These are phyloP conservation scores for Colistium nudipinnis DNA, from an alignment of 2,113 vertebrate species.

Conservation along the genomic window DNA sequence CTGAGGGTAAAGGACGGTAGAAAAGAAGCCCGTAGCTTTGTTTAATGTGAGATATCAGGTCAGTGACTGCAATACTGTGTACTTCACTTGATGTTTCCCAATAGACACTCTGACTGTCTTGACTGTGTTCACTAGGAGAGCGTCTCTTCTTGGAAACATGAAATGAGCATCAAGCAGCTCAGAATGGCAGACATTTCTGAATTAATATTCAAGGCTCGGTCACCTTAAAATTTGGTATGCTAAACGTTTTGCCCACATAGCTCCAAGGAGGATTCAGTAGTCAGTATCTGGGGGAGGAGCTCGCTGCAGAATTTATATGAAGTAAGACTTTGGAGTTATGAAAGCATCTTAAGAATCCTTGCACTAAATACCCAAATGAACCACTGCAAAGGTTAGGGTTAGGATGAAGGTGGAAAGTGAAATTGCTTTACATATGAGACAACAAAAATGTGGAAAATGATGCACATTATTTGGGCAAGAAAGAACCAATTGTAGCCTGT, in stretches of 20 bases:
- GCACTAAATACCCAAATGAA: neutral
- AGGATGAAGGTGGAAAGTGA: neutral
- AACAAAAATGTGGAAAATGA: slow-evolving; percentile 5
- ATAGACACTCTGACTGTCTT: neutral
- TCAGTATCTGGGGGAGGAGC: slow-evolving; percentile 11
- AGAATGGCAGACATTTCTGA: neutral
- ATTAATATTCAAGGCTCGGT: slow-evolving; percentile 42
- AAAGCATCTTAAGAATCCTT: slow-evolving; percentile 3
- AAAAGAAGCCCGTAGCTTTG: neutral
- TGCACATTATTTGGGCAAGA: slow-evolving; percentile 2
- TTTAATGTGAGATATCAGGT: slow-evolving; percentile 20
- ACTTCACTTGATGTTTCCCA: slow-evolving; percentile 19
- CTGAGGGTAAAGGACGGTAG: neutral
- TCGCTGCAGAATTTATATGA: slow-evolving; percentile 35
- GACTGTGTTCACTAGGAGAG: slow-evolving; percentile 6
- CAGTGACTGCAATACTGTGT: neutral
- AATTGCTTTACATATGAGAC: slow-evolving; percentile 1
- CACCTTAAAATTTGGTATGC: slow-evolving; percentile 44
- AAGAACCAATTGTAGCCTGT: slow-evolving; percentile 4
- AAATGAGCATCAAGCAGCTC: slow-evolving; percentile 34
- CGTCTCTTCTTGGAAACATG: slow-evolving; percentile 5
- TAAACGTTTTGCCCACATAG: slow-evolving; percentile 39
- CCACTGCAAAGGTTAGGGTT: no score
- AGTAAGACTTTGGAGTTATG: neutral
- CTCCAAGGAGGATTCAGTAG: slow-evolving; percentile 10